Base-by-base conservation (phyloP, 2,113 vertebrate species). In the Sander lucioperca region DNA sequence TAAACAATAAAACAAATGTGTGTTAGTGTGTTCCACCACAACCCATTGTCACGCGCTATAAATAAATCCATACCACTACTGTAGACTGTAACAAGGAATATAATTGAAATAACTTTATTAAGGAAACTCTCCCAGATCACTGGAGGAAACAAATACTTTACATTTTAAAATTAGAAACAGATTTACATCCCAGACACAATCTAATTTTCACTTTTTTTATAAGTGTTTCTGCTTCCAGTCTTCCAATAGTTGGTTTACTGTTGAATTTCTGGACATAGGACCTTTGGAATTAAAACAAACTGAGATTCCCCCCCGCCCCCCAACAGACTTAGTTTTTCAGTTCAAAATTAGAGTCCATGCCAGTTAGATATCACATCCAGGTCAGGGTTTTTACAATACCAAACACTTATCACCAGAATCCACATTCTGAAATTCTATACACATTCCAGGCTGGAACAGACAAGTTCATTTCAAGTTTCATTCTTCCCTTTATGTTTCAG, bases 71-170 rank as follows among this genome's bases (percentile, higher is more conserved):
- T 19, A 59, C 3, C 6, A 47, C 58, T 27, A 19, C 12, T 21
- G 3, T 12, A 9, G 94, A 95, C 94, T 95, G 95, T 96, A 96
- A 96, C 95, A 95, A 69, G 21, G 4, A 53, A 9, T 69, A 56
- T 80, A 80, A 30, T 43, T 73, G 62, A 83, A 89, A 86, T 75
- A 63, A 82, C 47, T 99, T 99, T 99, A 99, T 98, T 98, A 96
- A 97, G 96, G 96, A 98, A 98, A 97, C 96, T 95, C 95, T 97
- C 97, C 96, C 96, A 96, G 96, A 97, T 96, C 96, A 97, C 95
- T 97, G 97, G 96, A 96, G 96, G 97, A 97, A 96, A 98, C 97
- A 97, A 97, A 97, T 97, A 98, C 96, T 97, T 90, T 96, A 98
- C 96, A 98, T 96, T 96, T 98, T 85, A 94, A 97, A 96, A 97